phyloP scores from a whole-genome alignment of 2,797 vertebrate species.

The Typhlichthys subterraneus region DNA sequence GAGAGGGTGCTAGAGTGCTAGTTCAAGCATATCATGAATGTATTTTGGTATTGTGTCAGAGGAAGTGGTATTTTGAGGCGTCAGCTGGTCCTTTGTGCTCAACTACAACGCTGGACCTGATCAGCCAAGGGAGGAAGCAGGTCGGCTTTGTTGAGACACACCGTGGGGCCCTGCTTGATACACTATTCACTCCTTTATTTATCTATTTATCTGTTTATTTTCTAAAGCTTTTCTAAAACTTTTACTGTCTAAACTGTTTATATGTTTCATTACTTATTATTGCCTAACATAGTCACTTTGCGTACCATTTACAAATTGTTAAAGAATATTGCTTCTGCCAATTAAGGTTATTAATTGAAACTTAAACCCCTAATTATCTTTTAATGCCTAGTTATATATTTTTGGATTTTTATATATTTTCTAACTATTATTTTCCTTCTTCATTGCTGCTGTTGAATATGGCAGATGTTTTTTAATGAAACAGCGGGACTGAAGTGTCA shows the following conservation, averaged over 20 bases:
- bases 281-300: slow-evolving; percentile 34
- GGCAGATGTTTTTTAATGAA: slow-evolving; percentile 21
- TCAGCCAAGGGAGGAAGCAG: slow-evolving; percentile 78
- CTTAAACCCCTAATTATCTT: background rate
- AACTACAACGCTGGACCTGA: slow-evolving; percentile 72
- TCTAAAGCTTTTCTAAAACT: slow-evolving; percentile 22
- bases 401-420: background rate
- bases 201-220: slow-evolving; percentile 10
- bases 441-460: too few species aligned
- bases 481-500: slow-evolving; percentile 61
- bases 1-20: slow-evolving; percentile 59
- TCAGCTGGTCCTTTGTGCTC: slow-evolving; percentile 81
- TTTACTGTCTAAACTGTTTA: slow-evolving; percentile 52
- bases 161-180: slow-evolving; percentile 71
- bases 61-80: slow-evolving; percentile 78
- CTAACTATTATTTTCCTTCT: background rate
- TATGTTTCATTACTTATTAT: slow-evolving; percentile 49
- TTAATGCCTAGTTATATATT: background rate
- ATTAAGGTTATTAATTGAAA: background rate
- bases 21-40: slow-evolving; percentile 80
- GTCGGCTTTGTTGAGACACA: slow-evolving; percentile 74
- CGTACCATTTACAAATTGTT: slow-evolving; percentile 2
- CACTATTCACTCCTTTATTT: slow-evolving; percentile 51
- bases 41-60: slow-evolving; percentile 77
- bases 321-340: background rate